A percentile compares a stretch with the other conserved stretches of the same genome.
These are phyloP conservation scores for Eupithecia vulgata DNA, from an alignment of 2,888 invertebrate genomes.

Conservation along the genomic window DNA sequence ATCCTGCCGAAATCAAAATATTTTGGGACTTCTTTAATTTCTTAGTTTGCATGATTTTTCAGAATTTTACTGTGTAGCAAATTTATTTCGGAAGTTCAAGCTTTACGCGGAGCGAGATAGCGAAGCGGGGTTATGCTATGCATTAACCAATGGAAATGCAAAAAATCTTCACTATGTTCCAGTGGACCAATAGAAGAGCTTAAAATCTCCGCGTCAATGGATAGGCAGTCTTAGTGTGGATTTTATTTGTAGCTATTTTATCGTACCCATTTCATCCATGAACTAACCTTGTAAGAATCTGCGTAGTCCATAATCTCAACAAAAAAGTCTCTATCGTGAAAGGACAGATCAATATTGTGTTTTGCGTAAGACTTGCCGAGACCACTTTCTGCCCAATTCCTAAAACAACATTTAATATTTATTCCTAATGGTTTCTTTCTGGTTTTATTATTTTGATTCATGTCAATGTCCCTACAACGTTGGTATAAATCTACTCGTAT, in stretches of 20 bases:
- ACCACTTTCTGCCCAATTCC: constrained; percentile 60
- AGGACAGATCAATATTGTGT: constrained; percentile 70
- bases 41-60: too few relatives aligned
- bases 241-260: background rate
- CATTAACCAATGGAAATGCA: too few relatives aligned
- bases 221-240: background rate
- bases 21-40: too few relatives aligned
- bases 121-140: too few relatives aligned
- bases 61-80: too few relatives aligned
- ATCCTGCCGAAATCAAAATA: too few relatives aligned
- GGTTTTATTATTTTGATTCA: background rate
- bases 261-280: constrained; percentile 6
- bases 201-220: too few relatives aligned
- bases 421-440: constrained; percentile 2
- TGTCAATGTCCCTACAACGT: background rate
- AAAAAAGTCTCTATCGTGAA: constrained; percentile 73
- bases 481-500: background rate
- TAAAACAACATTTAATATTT: constrained; percentile 47
- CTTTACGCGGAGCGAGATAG: too few relatives aligned
- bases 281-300: constrained; percentile 65
- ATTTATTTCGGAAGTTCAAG: too few relatives aligned
- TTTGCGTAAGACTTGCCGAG: constrained; percentile 51
- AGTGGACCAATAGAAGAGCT: too few relatives aligned
- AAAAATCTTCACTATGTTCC: too few relatives aligned
- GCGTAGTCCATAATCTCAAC: constrained; percentile 68